Evolutionary conservation across 1,140 invertebrate species (phyloP).

Genomic region (Halictus rubicundus): DNA sequence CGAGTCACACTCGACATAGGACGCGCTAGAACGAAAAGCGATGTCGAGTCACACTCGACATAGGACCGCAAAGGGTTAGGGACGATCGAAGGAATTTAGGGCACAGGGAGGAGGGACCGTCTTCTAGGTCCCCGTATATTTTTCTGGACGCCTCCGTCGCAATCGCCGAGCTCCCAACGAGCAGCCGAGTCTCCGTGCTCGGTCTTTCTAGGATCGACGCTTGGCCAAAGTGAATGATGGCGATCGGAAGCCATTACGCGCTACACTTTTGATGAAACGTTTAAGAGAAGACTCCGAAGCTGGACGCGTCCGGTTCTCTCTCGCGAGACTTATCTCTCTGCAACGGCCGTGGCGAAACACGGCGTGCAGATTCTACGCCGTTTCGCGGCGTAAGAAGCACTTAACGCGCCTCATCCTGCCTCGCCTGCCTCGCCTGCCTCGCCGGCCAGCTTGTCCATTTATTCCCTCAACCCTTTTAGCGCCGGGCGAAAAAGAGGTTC

Average conservation of each 20-base stretch:
- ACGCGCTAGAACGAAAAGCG: no score
- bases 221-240: neutral
- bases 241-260: neutral
- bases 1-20: no score
- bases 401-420: slow-evolving; percentile 39
- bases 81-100: no score
- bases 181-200: no score
- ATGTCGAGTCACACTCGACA: no score
- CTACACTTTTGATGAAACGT: neutral
- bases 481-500: no score
- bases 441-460: slow-evolving; percentile 28
- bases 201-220: neutral
- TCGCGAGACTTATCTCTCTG: neutral
- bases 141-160: no score
- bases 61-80: no score
- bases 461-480: no score
- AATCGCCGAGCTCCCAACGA: no score
- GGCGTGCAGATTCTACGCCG: neutral
- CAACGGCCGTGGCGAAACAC: neutral
- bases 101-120: no score
- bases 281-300: neutral
- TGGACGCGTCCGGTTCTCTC: neutral
- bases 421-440: neutral
- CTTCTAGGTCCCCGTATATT: no score
- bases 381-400: neutral